Base-by-base conservation (phyloP, 2,888 invertebrate genomes). In the Leuctra nigra region DNA sequence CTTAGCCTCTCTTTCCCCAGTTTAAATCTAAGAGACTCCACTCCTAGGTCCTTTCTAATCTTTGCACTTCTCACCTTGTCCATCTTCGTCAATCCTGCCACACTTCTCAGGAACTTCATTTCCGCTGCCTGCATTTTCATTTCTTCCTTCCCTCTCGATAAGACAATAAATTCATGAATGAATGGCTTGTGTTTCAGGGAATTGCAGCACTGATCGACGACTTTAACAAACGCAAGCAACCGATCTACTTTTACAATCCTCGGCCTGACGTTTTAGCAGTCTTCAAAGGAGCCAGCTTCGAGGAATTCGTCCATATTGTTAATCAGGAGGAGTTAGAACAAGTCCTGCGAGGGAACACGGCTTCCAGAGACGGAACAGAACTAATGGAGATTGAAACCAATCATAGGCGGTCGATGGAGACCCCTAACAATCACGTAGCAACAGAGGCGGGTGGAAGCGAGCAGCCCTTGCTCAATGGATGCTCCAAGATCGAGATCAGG, bases 151-250 rank as follows among this genome's bases (percentile, higher is more conserved):
- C n/a, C n/a, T n/a, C n/a, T n/a, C n/a, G n/a, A n/a, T n/a, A n/a
- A n/a, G n/a, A n/a, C n/a, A n/a, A n/a, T n/a, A n/a, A n/a, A n/a
- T n/a, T n/a, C n/a, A n/a, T n/a, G n/a, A n/a, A n/a, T n/a, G n/a
- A n/a, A n/a, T n/a, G n/a, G n/a, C n/a, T n/a, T n/a, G n/a, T 3
- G 7, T 36, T 56, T 4, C 59, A 89, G 73, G 90, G 90, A 44
- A 83, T 91, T 62, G 86, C 87, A 22, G 81, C 87, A 0, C 68
- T 91, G 46, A 84, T 88, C 1, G 81, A 80, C 59, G 87, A 89
- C 60, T 79, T 90, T 52, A 78, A 79, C 1, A 76, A 78, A 3
- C 78, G 86, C 24, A 84, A 86, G 13, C 88, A 88, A 62, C 83
- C 83, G 0, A 70, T 91, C 1, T 84, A 87, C 59, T 77, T 91